phyloP scores from a whole-genome alignment of 92 coral and sea anemone species.

The Phenganax stokvisi region DNA sequence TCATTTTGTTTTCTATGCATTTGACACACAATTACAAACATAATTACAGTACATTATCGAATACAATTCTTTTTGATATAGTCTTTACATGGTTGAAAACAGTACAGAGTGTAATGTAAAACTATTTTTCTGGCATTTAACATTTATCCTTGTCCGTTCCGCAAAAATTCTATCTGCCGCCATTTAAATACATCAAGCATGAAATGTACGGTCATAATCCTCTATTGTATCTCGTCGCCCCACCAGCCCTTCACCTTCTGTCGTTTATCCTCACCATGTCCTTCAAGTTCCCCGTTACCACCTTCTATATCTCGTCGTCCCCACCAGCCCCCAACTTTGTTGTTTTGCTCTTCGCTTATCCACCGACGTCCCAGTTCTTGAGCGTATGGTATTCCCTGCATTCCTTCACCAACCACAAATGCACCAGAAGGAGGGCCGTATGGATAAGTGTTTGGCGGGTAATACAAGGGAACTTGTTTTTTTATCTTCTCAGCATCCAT shows the following conservation, averaged over 20 bases:
- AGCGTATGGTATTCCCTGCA: background rate
- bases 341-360: background rate
- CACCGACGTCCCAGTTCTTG: background rate
- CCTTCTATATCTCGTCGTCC: conserved; percentile 7
- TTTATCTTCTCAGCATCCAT: background rate
- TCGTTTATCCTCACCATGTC: background rate
- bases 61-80: too few relatives aligned
- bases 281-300: background rate
- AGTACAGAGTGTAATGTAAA: too few relatives aligned
- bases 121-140: too few relatives aligned
- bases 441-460: background rate
- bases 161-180: too few relatives aligned
- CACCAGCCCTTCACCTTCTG: conserved; percentile 13
- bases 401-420: background rate
- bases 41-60: too few relatives aligned
- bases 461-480: conserved; percentile 1
- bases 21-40: too few relatives aligned
- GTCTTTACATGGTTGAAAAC: too few relatives aligned
- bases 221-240: conserved; percentile 20
- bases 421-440: background rate
- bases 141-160: too few relatives aligned
- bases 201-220: background rate
- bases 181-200: too few relatives aligned
- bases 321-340: conserved; percentile 2
- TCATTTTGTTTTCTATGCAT: too few relatives aligned